phyloP scores from a whole-genome alignment of 2,113 vertebrate species.

The Perca flavescens region DNA sequence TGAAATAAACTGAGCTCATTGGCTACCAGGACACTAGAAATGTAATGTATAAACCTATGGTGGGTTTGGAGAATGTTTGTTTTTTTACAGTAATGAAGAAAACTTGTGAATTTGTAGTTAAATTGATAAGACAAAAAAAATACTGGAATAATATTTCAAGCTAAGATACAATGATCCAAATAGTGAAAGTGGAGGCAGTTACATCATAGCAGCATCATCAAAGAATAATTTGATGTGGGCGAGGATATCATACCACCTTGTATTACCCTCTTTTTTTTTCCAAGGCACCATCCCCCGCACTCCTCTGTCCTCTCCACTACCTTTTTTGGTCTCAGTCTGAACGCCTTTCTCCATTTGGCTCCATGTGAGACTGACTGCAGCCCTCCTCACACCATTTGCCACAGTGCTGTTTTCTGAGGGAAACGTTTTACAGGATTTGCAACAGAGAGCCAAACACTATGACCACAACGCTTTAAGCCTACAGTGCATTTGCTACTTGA shows the following conservation, averaged over 20 bases:
- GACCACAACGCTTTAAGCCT: constrained; percentile 18
- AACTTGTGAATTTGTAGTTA: constrained; percentile 1
- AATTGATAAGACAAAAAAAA: background rate
- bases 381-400: constrained; percentile 60
- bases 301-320: constrained; percentile 39
- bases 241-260: constrained; percentile 33
- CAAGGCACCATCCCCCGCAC: constrained; percentile 19
- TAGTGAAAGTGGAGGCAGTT: background rate
- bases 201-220: constrained; percentile 21
- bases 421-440: constrained; percentile 58
- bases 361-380: constrained; percentile 46
- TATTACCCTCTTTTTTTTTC: constrained; percentile 7
- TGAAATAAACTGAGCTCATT: background rate
- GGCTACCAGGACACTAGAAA: background rate
- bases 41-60: background rate
- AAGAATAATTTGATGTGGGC: constrained; percentile 45
- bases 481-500: background rate
- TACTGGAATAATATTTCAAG: background rate
- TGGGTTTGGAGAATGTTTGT: background rate
- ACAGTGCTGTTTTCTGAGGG: constrained; percentile 53
- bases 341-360: constrained; percentile 60
- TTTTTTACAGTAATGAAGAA: background rate
- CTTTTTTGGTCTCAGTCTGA: constrained; percentile 74
- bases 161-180: background rate
- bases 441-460: constrained; percentile 37